Evolutionary conservation across 2,113 vertebrate genomes (phyloP), one percentile per base, ranked within the genome.

Genomic region (Saimiri boliviensis): DNA sequence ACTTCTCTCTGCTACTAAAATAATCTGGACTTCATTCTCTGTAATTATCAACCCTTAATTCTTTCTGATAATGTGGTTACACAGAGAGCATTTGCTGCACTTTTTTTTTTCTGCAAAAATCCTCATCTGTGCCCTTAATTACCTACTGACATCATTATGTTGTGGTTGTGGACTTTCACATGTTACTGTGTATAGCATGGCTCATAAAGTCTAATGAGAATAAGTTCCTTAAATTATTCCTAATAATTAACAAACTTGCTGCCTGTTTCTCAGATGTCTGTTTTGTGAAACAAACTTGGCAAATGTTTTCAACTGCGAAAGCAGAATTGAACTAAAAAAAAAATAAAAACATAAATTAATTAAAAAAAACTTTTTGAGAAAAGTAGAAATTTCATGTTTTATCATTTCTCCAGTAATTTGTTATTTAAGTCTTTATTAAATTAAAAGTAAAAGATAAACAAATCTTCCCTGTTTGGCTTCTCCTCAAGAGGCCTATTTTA

Each of bases 151-250:
- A 96, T 97, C 32, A 81, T n/a, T 60, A 81, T 94, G 66, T 95
- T 96, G 80, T 96, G 98, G 93, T 94, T 97, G 95, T 98, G 98
- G 96, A 88, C 97, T 97, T 98, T 93, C 91, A 91, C 94, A 97
- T 32, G 5, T 85, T 98, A 10, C 93, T 96, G 45, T 97, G 97
- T 97, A 89, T 94, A 97, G 84, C 92, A 98, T 91, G 98, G 96
- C 97, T 99, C 98, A 98, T 98, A 98, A 98, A 98, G 76, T 87
- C 98, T 98, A 98, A 98, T 98, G 98, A 98, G 96, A 98, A 95
- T 97, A 98, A 98, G 97, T 98, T 98, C 97, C 98, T 99, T 98
- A 98, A 98, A 98, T 98, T 99, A 99, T 98, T 98, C 94, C 97
- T 94, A 95, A 98, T 98, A 98, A 98, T 98, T 98, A 99, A 97